Evolutionary conservation across 2,113 vertebrate species (phyloP).

Genomic region (Etia nguti): DNA sequence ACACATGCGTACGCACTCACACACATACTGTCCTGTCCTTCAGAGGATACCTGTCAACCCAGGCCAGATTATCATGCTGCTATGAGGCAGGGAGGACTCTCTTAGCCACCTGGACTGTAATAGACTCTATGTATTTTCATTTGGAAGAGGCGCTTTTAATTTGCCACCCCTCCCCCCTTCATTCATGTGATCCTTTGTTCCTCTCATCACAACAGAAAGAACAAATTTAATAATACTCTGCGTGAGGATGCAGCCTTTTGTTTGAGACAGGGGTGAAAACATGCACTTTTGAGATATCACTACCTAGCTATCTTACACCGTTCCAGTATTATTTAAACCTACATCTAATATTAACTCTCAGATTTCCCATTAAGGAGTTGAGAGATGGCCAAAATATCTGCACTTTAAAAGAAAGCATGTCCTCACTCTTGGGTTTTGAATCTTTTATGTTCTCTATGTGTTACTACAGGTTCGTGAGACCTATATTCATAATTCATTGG

Average conservation of each 20-base stretch:
- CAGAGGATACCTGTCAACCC: slow-evolving; percentile 50
- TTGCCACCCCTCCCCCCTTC: background rate
- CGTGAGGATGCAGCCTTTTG: background rate
- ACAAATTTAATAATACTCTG: background rate
- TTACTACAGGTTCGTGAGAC: background rate
- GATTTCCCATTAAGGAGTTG: background rate
- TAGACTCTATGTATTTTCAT: slow-evolving; percentile 33
- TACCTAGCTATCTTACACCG: background rate
- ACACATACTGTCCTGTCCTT: slow-evolving; percentile 19
- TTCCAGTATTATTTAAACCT: background rate
- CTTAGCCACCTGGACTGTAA: slow-evolving; percentile 50
- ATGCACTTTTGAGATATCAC: background rate
- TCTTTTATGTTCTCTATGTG: background rate
- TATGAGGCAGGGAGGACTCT: slow-evolving; percentile 12
- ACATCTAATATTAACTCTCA: background rate
- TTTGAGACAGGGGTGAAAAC: background rate
- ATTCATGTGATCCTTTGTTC: slow-evolving; percentile 31
- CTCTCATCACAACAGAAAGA: slow-evolving; percentile 5
- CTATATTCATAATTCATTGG: background rate
- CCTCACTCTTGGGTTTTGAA: background rate
- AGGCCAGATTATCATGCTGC: slow-evolving; percentile 43
- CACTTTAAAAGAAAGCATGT: background rate
- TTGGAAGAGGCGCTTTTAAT: slow-evolving; percentile 38
- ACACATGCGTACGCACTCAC: background rate
- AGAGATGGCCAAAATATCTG: background rate